phyloP scores from a whole-genome alignment of 2,888 invertebrate species.

The Muschampia plurimacula region DNA sequence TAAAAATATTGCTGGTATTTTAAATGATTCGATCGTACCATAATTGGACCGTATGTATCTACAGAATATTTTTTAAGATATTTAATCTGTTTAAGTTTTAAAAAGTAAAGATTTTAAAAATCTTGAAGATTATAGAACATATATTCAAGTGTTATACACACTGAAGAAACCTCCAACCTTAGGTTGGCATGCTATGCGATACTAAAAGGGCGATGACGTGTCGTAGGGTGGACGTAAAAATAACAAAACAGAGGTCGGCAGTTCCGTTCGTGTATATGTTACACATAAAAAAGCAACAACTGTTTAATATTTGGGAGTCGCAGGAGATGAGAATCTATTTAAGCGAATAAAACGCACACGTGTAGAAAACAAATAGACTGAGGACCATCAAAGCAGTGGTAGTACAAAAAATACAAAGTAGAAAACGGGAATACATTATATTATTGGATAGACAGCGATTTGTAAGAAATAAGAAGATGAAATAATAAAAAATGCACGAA shows the following conservation, averaged over 20 bases:
- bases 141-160: background rate
- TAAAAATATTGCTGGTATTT: background rate
- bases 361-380: background rate
- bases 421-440: background rate
- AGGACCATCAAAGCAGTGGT: background rate
- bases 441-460: slow-evolving; percentile 15
- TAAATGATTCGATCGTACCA: too few species aligned
- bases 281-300: slow-evolving; percentile 3
- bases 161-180: background rate
- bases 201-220: slow-evolving; percentile 26
- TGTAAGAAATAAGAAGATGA: background rate
- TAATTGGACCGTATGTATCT: too few species aligned
- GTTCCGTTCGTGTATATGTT: slow-evolving; percentile 15
- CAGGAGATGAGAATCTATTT: background rate
- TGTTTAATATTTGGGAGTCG: background rate
- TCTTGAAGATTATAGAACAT: too few species aligned
- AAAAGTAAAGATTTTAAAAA: too few species aligned
- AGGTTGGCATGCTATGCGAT: slow-evolving; percentile 15
- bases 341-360: background rate
- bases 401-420: background rate
- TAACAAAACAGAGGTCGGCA: slow-evolving; percentile 16
- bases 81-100: too few species aligned
- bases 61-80: too few species aligned
- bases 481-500: background rate
- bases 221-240: slow-evolving; percentile 4